These are phyloP conservation scores for Mycogona germanica DNA, from an alignment of 2,888 invertebrate genomes.

Conservation along the genomic window DNA sequence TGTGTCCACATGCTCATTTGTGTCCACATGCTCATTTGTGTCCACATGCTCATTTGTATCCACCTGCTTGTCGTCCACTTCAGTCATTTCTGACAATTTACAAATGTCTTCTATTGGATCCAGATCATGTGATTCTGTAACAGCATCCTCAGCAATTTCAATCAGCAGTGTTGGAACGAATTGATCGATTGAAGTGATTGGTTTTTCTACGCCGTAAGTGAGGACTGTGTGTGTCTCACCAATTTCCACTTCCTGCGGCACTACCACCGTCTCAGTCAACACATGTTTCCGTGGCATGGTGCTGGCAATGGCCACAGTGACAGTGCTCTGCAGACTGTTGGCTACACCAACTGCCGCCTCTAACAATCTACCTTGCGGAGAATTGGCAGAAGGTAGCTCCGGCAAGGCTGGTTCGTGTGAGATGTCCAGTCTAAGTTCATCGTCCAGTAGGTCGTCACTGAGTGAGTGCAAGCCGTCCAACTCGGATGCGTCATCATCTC, in stretches of 20 bases:
- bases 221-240: too few species aligned
- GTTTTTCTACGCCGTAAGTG: background rate
- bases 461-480: background rate
- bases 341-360: slow-evolving; percentile 54
- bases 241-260: too few species aligned
- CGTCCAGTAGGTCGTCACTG: background rate
- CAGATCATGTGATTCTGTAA: too few species aligned
- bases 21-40: too few species aligned
- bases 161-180: background rate
- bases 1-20: too few species aligned
- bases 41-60: too few species aligned
- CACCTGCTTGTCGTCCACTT: too few species aligned
- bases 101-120: too few species aligned
- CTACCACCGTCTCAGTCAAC: too few species aligned
- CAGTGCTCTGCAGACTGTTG: slow-evolving; percentile 50
- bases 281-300: background rate
- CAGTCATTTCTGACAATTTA: too few species aligned
- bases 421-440: background rate
- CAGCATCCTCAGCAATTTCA: too few species aligned
- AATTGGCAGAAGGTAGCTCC: background rate
- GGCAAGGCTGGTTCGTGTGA: background rate
- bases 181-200: background rate
- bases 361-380: slow-evolving; percentile 33
- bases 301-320: slow-evolving; percentile 34
- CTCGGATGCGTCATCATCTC: background rate